Evolutionary conservation across 2,888 invertebrate genomes (phyloP), one percentile per base, ranked within the genome.

Genomic region (Protodeltote pygarga): DNA sequence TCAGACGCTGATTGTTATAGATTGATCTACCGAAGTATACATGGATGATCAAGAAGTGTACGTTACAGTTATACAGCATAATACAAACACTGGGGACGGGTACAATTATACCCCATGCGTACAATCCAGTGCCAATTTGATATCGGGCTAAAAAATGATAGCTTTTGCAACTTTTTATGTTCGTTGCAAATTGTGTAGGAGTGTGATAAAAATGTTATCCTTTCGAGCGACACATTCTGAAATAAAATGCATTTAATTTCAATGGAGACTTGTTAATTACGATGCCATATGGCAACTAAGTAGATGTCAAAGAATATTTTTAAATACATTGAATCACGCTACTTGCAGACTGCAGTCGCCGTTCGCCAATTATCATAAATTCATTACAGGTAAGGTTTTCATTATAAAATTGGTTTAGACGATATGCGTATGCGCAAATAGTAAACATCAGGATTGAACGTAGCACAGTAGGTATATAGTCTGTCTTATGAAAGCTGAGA

Each of bases 41-140:
- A n/a, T n/a, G n/a, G n/a, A n/a, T n/a, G n/a, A n/a, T n/a, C n/a
- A n/a, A n/a, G n/a, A n/a, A n/a, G n/a, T n/a, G n/a, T n/a, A n/a
- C n/a, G n/a, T n/a, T n/a, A n/a, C n/a, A n/a, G n/a, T n/a, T n/a
- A n/a, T n/a, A n/a, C n/a, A n/a, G n/a, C n/a, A n/a, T n/a, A n/a
- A n/a, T n/a, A n/a, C n/a, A n/a, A n/a, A n/a, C n/a, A n/a, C n/a
- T n/a, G n/a, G n/a, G n/a, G n/a, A n/a, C n/a, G n/a, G n/a, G n/a
- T n/a, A n/a, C n/a, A n/a, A n/a, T n/a, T n/a, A n/a, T n/a, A n/a
- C n/a, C n/a, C n/a, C n/a, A n/a, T n/a, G n/a, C n/a, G n/a, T n/a
- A n/a, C n/a, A n/a, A 53, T 42, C 47, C 11, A 33, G 52, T 59
- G 33, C 31, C 3, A 16, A 54, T 62, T 59, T 34, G 55, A 39